phyloP scores from a whole-genome alignment of 2,797 vertebrate species.

The Psittacula echo region DNA sequence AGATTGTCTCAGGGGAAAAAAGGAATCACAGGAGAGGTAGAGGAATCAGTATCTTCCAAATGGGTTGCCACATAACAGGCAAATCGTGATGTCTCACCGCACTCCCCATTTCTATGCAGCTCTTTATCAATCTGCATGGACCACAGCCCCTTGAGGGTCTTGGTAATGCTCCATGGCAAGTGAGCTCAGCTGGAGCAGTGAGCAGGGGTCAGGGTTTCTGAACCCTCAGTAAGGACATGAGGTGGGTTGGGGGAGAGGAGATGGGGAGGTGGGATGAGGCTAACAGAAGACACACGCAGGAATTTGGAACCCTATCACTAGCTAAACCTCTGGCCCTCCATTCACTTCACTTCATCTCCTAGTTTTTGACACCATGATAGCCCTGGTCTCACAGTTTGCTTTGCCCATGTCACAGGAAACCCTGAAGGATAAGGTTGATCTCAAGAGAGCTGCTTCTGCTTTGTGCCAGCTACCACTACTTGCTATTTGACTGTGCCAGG shows the following conservation, averaged over 20 bases:
- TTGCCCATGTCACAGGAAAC: not conserved
- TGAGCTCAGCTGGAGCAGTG: not conserved
- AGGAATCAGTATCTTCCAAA: not conserved
- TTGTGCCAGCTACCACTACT: not conserved
- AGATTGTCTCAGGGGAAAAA: not conserved
- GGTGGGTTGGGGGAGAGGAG: not conserved
- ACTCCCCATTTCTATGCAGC: not conserved
- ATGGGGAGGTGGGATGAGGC: not conserved
- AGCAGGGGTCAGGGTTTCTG: not conserved
- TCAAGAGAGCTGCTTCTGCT: not conserved
- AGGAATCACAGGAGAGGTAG: not conserved
- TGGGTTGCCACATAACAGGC: not conserved
- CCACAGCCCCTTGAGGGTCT: not conserved
- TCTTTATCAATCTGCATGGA: not conserved
- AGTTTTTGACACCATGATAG: not conserved
- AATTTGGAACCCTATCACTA: not conserved
- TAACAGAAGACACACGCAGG: not conserved
- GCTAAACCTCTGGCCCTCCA: not conserved
- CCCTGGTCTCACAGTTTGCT: not conserved
- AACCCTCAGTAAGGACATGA: not conserved
- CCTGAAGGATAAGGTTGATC: not conserved
- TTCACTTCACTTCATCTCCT: not conserved
- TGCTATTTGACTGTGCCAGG: not conserved
- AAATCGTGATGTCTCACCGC: not conserved
- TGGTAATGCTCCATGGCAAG: not conserved